phyloP scores from a whole-genome alignment of 2,797 vertebrate species.

The Carcharodon carcharias region DNA sequence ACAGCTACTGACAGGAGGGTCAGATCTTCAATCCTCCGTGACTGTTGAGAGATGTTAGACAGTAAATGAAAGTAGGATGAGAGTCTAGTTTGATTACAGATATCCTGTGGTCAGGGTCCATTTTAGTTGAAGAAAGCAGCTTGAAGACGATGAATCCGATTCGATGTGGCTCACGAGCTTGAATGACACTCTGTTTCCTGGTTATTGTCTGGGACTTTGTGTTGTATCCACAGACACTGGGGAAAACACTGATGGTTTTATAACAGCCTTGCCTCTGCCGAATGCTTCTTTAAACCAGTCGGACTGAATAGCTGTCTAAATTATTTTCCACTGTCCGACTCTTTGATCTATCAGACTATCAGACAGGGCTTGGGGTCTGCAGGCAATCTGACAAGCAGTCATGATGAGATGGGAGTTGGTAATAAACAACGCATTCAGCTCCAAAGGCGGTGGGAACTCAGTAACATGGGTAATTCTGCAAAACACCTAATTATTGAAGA shows the following conservation, averaged over 20 bases:
- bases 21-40: slow-evolving; percentile 32
- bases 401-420: slow-evolving; percentile 17
- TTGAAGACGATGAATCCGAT: slow-evolving; percentile 36
- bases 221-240: slow-evolving; percentile 23
- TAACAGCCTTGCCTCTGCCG: slow-evolving; percentile 24
- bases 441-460: slow-evolving; percentile 7
- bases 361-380: slow-evolving; percentile 23
- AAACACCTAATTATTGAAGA: slow-evolving; percentile 13
- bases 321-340: slow-evolving; percentile 24
- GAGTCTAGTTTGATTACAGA: slow-evolving; percentile 35
- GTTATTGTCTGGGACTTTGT: slow-evolving; percentile 34
- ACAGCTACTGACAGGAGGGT: slow-evolving; percentile 36
- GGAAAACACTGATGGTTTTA: slow-evolving; percentile 35
- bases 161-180: slow-evolving; percentile 22
- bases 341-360: slow-evolving; percentile 36
- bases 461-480: neutral
- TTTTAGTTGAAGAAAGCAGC: slow-evolving; percentile 34
- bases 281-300: slow-evolving; percentile 23
- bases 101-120: slow-evolving; percentile 35
- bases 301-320: slow-evolving; percentile 29
- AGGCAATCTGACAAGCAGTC: slow-evolving; percentile 18
- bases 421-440: slow-evolving; percentile 29
- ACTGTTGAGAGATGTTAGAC: slow-evolving; percentile 29
- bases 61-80: slow-evolving; percentile 34
- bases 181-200: slow-evolving; percentile 36